Conservation (phyloP, 2,888 invertebrate species). For the Papilio elwesi region DNA sequence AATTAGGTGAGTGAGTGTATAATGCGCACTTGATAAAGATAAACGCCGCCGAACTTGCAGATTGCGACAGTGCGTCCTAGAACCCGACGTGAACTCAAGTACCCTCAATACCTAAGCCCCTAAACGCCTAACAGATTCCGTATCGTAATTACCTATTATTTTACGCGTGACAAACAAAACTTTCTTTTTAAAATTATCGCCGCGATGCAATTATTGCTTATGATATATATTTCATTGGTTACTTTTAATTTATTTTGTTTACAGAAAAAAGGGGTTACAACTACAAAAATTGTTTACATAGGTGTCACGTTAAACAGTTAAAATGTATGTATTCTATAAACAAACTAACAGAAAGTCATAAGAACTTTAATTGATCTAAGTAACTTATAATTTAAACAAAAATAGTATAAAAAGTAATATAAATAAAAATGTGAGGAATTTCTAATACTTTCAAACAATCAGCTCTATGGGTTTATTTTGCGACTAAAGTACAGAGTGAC, state of each 20-base stretch:
- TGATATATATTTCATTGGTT: neutral
- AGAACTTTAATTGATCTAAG: too few species aligned
- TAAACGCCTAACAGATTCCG: constrained; percentile 48
- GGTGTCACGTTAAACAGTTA: too few species aligned
- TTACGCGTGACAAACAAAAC: neutral
- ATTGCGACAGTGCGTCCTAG: constrained; percentile 79
- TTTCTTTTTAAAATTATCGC: constrained; percentile 13
- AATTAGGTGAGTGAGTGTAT: constrained; percentile 49
- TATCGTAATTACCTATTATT: constrained; percentile 26
- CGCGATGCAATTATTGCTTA: neutral
- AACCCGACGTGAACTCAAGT: constrained; percentile 75
- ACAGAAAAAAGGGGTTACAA: neutral
- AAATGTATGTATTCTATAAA: too few species aligned
- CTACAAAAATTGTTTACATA: too few species aligned
- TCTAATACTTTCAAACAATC: too few species aligned
- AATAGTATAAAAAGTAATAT: too few species aligned
- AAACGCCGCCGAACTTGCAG: constrained; percentile 63
- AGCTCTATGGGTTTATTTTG: too few species aligned
- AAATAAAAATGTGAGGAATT: too few species aligned
- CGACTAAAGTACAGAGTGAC: constrained; percentile 13
- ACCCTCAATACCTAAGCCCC: constrained; percentile 69
- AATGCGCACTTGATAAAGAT: constrained; percentile 62
- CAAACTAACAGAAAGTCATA: too few species aligned
- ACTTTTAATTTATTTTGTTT: neutral
- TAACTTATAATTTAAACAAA: too few species aligned